A percentile compares a stretch with the other conserved stretches of the same genome.
Conservation (phyloP, 2,113 vertebrate species). For the Actinemys pallida region DNA sequence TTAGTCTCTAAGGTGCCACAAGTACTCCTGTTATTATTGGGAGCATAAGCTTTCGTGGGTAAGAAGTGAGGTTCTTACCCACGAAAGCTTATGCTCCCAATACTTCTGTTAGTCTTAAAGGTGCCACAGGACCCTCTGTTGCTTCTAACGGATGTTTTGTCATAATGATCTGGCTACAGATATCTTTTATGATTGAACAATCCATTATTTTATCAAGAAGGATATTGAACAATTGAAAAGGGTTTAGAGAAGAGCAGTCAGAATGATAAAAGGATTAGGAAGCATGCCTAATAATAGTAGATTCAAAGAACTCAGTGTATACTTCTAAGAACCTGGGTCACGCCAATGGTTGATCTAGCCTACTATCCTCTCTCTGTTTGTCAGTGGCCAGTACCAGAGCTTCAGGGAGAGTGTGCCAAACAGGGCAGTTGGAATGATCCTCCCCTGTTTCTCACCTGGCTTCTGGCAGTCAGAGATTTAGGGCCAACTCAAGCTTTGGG, state of each 20-base stretch:
- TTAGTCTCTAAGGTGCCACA: too few species aligned
- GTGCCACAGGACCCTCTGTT: too few species aligned
- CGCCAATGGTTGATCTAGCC: neutral
- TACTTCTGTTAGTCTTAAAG: too few species aligned
- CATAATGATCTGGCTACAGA: neutral
- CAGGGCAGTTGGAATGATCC: neutral
- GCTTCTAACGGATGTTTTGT: neutral
- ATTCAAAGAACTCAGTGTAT: neutral
- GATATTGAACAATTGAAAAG: neutral
- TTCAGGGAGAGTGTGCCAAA: neutral
- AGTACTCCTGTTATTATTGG: too few species aligned
- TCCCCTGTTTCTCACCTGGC: neutral
- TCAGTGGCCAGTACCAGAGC: neutral
- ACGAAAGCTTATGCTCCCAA: too few species aligned
- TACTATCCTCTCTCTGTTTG: neutral
- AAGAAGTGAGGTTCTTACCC: too few species aligned
- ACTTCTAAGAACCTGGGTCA: neutral
- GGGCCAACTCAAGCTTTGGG: neutral
- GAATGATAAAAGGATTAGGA: neutral
- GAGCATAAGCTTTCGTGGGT: too few species aligned
- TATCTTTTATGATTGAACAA: neutral
- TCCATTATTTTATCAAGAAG: neutral
- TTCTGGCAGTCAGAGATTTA: neutral
- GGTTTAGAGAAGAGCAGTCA: neutral
- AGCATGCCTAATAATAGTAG: neutral